Conservation (phyloP, 2,888 invertebrate species). For the Exephanes ischioxanthus region DNA sequence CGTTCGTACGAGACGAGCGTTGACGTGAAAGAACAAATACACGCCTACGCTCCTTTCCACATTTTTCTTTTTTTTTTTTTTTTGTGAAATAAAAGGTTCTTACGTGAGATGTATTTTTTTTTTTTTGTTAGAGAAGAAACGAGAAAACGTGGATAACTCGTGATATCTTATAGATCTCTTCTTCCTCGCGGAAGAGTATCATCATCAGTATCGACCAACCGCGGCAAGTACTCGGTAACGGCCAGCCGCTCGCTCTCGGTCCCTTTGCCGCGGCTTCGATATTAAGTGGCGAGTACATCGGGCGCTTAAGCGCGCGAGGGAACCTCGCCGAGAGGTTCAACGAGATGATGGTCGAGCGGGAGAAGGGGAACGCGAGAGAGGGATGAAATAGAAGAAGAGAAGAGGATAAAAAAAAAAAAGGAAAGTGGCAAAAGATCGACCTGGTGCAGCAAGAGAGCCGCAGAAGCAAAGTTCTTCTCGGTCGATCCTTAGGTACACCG, state of each 20-base stretch:
- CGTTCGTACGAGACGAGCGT: not conserved
- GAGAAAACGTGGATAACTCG: not conserved
- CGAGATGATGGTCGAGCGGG: conserved; percentile 48
- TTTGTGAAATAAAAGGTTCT: not conserved
- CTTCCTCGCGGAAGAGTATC: not conserved
- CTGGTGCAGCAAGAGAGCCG: conserved; percentile 62
- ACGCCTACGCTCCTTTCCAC: not conserved
- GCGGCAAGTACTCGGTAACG: not conserved
- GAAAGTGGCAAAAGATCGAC: conserved; percentile 61
- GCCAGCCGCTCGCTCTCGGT: conserved; percentile 22
- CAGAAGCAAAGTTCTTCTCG: conserved; percentile 51
- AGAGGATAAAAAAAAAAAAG: conserved; percentile 67
- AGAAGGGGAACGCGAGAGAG: conserved; percentile 11
- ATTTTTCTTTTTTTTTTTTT: not conserved
- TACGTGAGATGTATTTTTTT: not conserved
- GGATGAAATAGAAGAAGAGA: conserved; percentile 10
- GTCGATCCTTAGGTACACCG: conserved; percentile 67
- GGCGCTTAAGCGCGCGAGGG: conserved; percentile 50
- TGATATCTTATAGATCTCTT: not conserved
- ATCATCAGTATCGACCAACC: not conserved
- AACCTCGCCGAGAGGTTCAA: conserved; percentile 48
- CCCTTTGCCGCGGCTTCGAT: conserved; percentile 52
- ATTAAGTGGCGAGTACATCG: conserved; percentile 66
- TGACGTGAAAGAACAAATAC: conserved; percentile 10
- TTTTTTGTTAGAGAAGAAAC: not conserved